Conservation (phyloP, 2,888 invertebrate genomes). For the Antitype chi region DNA sequence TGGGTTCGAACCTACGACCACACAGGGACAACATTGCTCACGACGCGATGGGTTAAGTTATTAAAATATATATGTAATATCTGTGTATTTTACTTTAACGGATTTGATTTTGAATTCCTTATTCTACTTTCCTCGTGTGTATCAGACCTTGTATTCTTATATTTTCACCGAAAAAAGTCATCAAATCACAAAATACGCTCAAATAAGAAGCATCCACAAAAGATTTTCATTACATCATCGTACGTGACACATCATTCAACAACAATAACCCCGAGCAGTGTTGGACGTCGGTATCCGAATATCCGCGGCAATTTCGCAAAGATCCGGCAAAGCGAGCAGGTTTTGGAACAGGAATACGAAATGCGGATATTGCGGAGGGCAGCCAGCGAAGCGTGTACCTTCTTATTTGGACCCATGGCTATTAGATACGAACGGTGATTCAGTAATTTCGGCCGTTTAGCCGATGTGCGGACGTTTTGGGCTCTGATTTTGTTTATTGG, state of each 20-base stretch:
- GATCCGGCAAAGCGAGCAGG: slow-evolving; percentile 68
- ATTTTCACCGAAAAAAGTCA: background rate
- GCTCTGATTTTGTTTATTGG: slow-evolving; percentile 46
- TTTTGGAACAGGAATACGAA: slow-evolving; percentile 75
- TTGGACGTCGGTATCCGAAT: slow-evolving; percentile 51
- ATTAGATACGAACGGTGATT: slow-evolving; percentile 75
- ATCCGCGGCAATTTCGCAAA: slow-evolving; percentile 69
- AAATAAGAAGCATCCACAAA: background rate
- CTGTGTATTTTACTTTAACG: too few species aligned
- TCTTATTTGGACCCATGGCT: slow-evolving; percentile 73
- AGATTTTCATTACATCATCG: slow-evolving; percentile 11
- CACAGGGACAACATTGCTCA: too few species aligned
- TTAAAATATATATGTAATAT: too few species aligned
- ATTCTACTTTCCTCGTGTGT: too few species aligned
- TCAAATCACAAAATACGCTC: background rate
- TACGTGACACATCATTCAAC: slow-evolving; percentile 20
- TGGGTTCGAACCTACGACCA: too few species aligned
- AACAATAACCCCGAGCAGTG: slow-evolving; percentile 43
- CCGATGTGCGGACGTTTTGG: slow-evolving; percentile 33
- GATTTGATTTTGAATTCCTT: too few species aligned
- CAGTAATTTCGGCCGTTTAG: slow-evolving; percentile 62
- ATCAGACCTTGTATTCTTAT: too few species aligned
- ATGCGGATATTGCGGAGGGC: slow-evolving; percentile 75
- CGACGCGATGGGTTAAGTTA: too few species aligned
- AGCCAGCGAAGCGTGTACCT: slow-evolving; percentile 69